phyloP scores from a whole-genome alignment of 1,140 invertebrate genomes.

The Drosophila sulfurigaster region DNA sequence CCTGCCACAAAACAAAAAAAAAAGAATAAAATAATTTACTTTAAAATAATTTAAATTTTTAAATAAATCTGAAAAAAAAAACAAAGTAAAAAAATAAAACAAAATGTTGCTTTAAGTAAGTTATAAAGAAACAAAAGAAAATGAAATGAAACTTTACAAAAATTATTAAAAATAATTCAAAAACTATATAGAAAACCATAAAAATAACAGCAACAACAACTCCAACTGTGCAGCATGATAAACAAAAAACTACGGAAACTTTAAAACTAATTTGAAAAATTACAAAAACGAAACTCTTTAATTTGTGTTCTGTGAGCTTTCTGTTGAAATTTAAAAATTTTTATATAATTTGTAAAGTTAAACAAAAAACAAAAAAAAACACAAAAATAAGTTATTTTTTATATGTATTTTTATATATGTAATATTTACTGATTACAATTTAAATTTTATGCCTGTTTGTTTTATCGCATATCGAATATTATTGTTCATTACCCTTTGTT shows the following conservation, averaged over 20 bases:
- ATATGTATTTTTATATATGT: conserved; percentile 30
- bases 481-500: conserved; percentile 56
- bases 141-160: conserved; percentile 60
- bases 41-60: conserved; percentile 70
- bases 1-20: conserved; percentile 64
- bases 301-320: conserved; percentile 54
- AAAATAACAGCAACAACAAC: conserved; percentile 32
- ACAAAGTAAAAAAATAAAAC: conserved; percentile 36
- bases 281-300: conserved; percentile 34
- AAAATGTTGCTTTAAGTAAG: conserved; percentile 77
- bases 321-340: conserved; percentile 74
- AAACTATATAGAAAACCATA: conserved; percentile 39
- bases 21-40: conserved; percentile 51
- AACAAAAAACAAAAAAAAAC: conserved; percentile 2
- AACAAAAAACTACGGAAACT: conserved; percentile 40
- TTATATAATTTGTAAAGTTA: conserved; percentile 45
- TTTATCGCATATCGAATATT: conserved; percentile 34
- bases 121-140: conserved; percentile 35
- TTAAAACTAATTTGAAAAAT: conserved; percentile 80
- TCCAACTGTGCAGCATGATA: conserved; percentile 49
- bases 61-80: conserved; percentile 56
- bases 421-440: conserved; percentile 35
- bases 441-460: conserved; percentile 57
- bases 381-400: conserved; percentile 59
- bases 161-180: conserved; percentile 80